phyloP scores from a whole-genome alignment of 2,797 vertebrate species.

The Vireo griseus region DNA sequence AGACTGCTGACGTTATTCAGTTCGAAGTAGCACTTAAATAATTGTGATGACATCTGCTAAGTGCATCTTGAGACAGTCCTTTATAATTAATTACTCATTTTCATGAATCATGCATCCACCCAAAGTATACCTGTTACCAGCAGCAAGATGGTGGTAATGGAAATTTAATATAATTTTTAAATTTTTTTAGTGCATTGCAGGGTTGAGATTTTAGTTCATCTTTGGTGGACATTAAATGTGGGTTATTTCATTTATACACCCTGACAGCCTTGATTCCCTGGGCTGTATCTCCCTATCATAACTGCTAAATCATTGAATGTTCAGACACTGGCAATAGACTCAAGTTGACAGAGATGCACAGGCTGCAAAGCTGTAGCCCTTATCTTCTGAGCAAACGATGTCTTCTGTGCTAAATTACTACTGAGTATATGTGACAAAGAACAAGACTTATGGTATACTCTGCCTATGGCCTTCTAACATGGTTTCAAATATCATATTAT shows the following conservation, averaged over 20 bases:
- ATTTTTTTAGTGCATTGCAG: background rate
- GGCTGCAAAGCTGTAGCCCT: background rate
- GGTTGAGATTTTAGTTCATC: background rate
- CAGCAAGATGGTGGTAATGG: background rate
- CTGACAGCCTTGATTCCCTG: background rate
- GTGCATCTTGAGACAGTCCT: conserved; percentile 40
- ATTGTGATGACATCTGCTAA: conserved; percentile 51
- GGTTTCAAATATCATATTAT: background rate
- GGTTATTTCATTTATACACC: background rate
- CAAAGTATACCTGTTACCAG: background rate
- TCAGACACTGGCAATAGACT: background rate
- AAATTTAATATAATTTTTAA: background rate
- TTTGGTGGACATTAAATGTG: background rate
- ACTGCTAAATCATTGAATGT: background rate
- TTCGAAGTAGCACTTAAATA: conserved; percentile 31
- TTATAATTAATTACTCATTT: conserved; percentile 62
- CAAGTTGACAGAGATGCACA: background rate
- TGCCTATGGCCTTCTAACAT: background rate
- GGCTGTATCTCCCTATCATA: background rate
- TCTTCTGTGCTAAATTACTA: background rate
- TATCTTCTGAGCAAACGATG: background rate
- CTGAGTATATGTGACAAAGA: background rate
- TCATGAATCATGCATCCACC: conserved; percentile 50
- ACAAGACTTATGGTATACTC: background rate
- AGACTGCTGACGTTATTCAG: conserved; percentile 18